Percentiles rank a stretch among this genome's conserved stretches.
Evolutionary conservation across 2,797 vertebrate species (phyloP).

Genomic region (Lates japonicus): DNA sequence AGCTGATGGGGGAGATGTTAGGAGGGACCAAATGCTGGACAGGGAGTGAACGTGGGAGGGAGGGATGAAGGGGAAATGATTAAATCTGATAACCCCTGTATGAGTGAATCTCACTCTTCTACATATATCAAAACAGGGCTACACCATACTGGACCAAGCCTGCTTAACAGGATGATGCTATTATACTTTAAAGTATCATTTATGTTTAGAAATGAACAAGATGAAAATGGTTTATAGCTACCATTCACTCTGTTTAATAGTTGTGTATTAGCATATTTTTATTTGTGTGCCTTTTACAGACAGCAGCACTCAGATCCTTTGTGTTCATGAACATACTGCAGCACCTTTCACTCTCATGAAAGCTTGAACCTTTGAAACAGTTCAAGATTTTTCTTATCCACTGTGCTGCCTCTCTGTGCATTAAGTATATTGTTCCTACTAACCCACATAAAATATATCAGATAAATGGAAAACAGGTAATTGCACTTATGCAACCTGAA

Average conservation of each 20-base stretch:
- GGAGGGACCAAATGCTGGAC: slow-evolving; percentile 14
- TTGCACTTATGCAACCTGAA: slow-evolving; percentile 60
- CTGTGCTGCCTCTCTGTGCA: slow-evolving; percentile 7
- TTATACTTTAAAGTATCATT: neutral
- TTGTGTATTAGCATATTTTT: slow-evolving; percentile 15
- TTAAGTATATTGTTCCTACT: slow-evolving; percentile 30
- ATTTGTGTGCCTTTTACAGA: slow-evolving; percentile 5
- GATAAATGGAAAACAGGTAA: slow-evolving; percentile 47
- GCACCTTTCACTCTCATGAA: slow-evolving; percentile 22
- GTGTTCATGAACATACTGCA: slow-evolving; percentile 28
- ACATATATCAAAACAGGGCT: neutral
- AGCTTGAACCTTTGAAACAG: slow-evolving; percentile 29
- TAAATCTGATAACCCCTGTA: slow-evolving; percentile 32
- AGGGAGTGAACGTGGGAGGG: slow-evolving; percentile 14
- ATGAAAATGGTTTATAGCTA: slow-evolving; percentile 8
- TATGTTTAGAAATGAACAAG: slow-evolving; percentile 8
- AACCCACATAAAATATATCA: slow-evolving; percentile 17
- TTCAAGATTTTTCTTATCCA: neutral
- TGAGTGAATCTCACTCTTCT: slow-evolving; percentile 6
- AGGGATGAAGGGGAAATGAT: neutral
- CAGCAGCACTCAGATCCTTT: slow-evolving; percentile 25
- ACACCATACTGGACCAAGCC: neutral
- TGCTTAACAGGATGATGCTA: neutral
- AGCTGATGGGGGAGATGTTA: slow-evolving; percentile 4
- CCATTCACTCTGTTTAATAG: slow-evolving; percentile 25